Base-by-base conservation (phyloP, 2,888 invertebrate genomes). In the Myopa testacea region DNA sequence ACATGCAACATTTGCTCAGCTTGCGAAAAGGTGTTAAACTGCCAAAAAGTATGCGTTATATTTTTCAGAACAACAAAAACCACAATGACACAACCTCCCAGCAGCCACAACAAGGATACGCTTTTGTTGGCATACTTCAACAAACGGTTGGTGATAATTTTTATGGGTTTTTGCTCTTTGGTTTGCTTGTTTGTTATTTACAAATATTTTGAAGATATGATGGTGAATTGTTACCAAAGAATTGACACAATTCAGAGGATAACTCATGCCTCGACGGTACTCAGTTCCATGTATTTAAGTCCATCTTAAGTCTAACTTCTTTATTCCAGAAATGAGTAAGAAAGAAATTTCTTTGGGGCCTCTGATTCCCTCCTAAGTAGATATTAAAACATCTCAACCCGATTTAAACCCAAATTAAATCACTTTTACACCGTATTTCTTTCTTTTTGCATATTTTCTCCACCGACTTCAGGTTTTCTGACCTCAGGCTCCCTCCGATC, bases 1-100 rank as follows among this genome's bases (percentile, higher is more conserved):
- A 19, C 38, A 55, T 19, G 52, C n/a, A n/a, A 16, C 60, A 26
- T 73, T 74, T 69, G 65, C 58, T 65, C 75, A 73, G 78, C 73
- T 78, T 75, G 76, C 74, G 63, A 74, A 75, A 69, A 75, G 67
- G 68, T 72, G 68, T 75, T 68, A 75, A 75, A 75, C 40, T 75
- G 68, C 16, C 58, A 67, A 67, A 75, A 68, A 38, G 26, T n/a
- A 55, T 55, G 37, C 34, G 60, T 38, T 38, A 16, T 16, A 34
- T 19, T 63, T 63, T 63, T 63, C 26, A n/a, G 26, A 26, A 26
- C 7, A 34, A 34, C 26, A 63, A 50, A 1, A 50, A 50, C 8
- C 14, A 50, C 14, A 50, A 68, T 16, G n/a, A 40, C 0, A 10
- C n/a, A 26, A 26, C 26, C 26, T 26, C 12, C 10, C 60, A 8